phyloP scores from a whole-genome alignment of 2,797 vertebrate genomes.

The Emydoidea blandingii region DNA sequence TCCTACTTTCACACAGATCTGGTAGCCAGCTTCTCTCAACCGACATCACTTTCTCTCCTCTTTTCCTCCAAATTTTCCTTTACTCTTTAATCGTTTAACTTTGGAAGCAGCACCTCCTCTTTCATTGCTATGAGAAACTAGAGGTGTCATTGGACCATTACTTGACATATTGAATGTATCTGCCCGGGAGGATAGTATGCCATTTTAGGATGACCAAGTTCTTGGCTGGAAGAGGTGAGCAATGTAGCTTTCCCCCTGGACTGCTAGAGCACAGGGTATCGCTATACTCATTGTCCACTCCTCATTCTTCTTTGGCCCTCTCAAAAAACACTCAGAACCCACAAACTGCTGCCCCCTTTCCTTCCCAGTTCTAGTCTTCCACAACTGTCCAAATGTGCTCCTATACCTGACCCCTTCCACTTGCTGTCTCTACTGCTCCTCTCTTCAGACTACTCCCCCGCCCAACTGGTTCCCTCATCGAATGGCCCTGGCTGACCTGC shows the following conservation, averaged over 20 bases:
- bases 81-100: neutral
- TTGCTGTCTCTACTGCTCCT: neutral
- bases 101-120: neutral
- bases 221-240: rapidly evolving
- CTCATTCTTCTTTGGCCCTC: rapidly evolving
- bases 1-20: neutral
- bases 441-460: neutral
- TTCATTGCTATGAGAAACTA: neutral
- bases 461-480: neutral
- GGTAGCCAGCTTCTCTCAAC: neutral
- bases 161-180: neutral
- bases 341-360: neutral
- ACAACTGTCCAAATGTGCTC: neutral
- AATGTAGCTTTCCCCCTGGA: neutral
- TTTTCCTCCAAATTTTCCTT: neutral
- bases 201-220: neutral
- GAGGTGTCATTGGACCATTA: rapidly evolving
- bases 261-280: neutral
- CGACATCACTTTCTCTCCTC: neutral
- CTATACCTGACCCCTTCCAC: neutral
- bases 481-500: neutral
- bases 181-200: rapidly evolving
- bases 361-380: neutral
- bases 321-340: neutral
- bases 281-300: neutral